These are phyloP conservation scores for Drymodes brunneopygia DNA, from an alignment of 2,113 vertebrate genomes.

Conservation along the genomic window DNA sequence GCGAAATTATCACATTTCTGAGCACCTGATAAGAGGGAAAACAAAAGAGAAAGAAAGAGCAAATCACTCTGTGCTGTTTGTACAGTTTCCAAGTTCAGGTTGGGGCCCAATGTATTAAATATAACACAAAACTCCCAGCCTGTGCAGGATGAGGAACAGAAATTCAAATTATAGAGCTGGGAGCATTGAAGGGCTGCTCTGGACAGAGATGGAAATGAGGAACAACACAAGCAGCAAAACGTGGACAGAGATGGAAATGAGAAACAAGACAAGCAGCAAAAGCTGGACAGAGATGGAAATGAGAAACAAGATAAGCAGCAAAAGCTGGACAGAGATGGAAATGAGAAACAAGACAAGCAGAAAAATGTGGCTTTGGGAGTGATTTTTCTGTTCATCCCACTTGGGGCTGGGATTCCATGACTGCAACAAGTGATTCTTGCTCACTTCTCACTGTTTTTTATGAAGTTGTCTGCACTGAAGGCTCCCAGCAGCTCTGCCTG, in stretches of 20 bases:
- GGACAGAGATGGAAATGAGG: not conserved
- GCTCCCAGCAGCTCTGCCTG: not conserved
- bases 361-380: not conserved
- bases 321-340: not conserved
- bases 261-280: not conserved
- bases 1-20: conserved; percentile 88
- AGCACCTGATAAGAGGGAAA: conserved; percentile 73
- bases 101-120: rapidly evolving
- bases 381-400: not conserved
- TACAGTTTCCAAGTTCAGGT: too few relatives aligned
- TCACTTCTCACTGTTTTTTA: not conserved
- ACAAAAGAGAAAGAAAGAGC: not conserved
- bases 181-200: not conserved
- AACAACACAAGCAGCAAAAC: not conserved
- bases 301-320: not conserved
- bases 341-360: not conserved
- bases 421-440: not conserved
- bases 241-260: not conserved
- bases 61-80: not conserved
- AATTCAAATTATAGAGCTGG: not conserved
- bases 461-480: not conserved
- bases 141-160: not conserved
- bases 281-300: not conserved
- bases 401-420: not conserved
- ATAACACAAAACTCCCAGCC: not conserved